Conservation (phyloP, 1,140 invertebrate genomes). For the Batillaria attramentaria region DNA sequence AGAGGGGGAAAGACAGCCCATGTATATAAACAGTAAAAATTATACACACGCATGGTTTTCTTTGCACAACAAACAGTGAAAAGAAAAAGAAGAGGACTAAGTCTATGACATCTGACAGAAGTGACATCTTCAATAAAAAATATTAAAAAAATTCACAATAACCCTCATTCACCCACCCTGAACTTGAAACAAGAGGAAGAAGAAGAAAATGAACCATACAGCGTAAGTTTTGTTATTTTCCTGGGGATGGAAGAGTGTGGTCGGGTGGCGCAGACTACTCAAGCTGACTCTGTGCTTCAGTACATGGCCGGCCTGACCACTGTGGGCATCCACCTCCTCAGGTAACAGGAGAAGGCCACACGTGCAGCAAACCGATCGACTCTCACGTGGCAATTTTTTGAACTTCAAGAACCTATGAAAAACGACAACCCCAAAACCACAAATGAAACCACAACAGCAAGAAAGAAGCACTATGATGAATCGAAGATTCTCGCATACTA, state of each 20-base stretch:
- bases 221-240: slow-evolving; percentile 81
- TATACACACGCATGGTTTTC: too few species aligned
- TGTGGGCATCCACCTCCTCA: slow-evolving; percentile 70
- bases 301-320: slow-evolving; percentile 75
- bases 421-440: too few species aligned
- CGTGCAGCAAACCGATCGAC: slow-evolving; percentile 68
- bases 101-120: too few species aligned
- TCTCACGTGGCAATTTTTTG: slow-evolving; percentile 35
- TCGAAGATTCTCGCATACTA: neutral
- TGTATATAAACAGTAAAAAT: too few species aligned
- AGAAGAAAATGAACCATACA: too few species aligned
- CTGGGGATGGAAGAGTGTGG: slow-evolving; percentile 75
- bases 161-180: too few species aligned
- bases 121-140: too few species aligned
- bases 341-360: slow-evolving; percentile 77
- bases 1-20: neutral
- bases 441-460: neutral
- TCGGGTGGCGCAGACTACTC: slow-evolving; percentile 69
- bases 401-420: slow-evolving; percentile 46
- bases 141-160: too few species aligned
- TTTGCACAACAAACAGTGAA: too few species aligned
- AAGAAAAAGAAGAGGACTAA: too few species aligned
- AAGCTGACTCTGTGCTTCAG: slow-evolving; percentile 72
- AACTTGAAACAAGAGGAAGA: too few species aligned
- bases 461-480: neutral